Base-by-base conservation (phyloP, 1,140 invertebrate species). In the Cotesia chilonis region DNA sequence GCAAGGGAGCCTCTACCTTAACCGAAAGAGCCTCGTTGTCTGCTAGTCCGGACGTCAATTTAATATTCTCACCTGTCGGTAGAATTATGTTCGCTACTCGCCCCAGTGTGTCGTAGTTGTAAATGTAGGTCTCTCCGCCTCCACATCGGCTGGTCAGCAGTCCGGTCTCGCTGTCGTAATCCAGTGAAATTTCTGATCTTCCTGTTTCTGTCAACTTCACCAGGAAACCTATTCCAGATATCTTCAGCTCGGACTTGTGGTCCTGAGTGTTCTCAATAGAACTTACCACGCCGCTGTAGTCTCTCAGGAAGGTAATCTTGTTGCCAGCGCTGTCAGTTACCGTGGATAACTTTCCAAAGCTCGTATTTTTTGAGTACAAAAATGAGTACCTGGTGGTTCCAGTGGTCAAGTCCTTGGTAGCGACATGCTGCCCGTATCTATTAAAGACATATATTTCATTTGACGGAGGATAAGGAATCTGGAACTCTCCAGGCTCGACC, bases 381-480 rank as follows among this genome's bases (percentile, higher is more conserved):
- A 98, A 99, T 36, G 95, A 95, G 83, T 98, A 98, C 79, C 96
- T 90, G 0, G 93, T 94, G 87, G 96, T 95, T 35, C 94, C 94
- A 0, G 96, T 97, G 52, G 96, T 94, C 54, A 98, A 88, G 84
- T 98, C 96, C 83, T 95, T 95, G 0, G 97, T 98, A 3, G 93
- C 92, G 20, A 95, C 93, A 83, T 99, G 97, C 84, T 98, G 96
- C 0, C 97, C 97, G 81, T 98, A 97, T 9, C 94, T 89, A 85
- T 95, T 95, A 82, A 99, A 99, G 0, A 98, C 92, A 80, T 98
- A 98, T 41, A 98, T 89, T 87, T 98, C 96, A 75, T 95, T 94
- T 0, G 94, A 94, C 0, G 92, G 94, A 76, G 91, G 96, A 86
- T 95, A 96, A 6, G 95, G 94, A 79, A 98, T 96, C 80, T 95